Percentiles rank a stretch among this genome's conserved stretches.
These are phyloP conservation scores for Dendrocopos noguchii DNA, from an alignment of 2,113 vertebrate genomes.

Conservation along the genomic window DNA sequence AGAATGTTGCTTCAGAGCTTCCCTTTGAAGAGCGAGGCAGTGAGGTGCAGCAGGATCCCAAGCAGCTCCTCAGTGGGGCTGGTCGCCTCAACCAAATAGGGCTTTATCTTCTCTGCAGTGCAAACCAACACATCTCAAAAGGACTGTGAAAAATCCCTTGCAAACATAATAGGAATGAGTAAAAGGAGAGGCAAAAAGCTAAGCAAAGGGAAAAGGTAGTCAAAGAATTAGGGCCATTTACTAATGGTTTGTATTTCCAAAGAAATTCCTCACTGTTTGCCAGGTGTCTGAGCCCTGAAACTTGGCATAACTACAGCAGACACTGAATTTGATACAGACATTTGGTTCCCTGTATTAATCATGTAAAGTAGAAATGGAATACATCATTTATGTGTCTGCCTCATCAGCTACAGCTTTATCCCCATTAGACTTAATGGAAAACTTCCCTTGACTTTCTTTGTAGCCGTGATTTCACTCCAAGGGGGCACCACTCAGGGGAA, in stretches of 20 bases:
- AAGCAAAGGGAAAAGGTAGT: background rate
- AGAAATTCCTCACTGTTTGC: conserved; percentile 30
- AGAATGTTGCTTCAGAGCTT: conserved; percentile 12
- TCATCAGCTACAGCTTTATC: conserved; percentile 24
- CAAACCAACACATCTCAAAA: background rate
- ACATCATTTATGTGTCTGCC: conserved; percentile 10
- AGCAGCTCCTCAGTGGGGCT: fast-evolving
- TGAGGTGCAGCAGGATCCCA: background rate
- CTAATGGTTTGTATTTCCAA: conserved; percentile 4
- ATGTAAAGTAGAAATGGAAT: conserved; percentile 61
- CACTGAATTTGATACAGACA: conserved; percentile 72
- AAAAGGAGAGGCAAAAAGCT: conserved; percentile 13
- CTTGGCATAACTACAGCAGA: conserved; percentile 67
- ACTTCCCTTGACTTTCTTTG: background rate
- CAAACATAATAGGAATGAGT: background rate
- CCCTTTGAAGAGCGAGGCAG: conserved; percentile 11
- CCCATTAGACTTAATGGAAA: conserved; percentile 2
- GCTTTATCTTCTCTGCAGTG: background rate
- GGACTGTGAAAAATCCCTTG: conserved; percentile 17
- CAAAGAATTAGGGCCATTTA: conserved; percentile 46
- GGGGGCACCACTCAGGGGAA: background rate
- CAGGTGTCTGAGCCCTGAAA: conserved; percentile 68
- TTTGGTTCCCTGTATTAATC: conserved; percentile 73
- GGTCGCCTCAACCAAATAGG: background rate
- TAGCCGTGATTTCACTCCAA: background rate